Percentiles rank a stretch among this genome's conserved stretches.
phyloP scores from a whole-genome alignment of 2,888 invertebrate genomes.

The Ophraella communa region DNA sequence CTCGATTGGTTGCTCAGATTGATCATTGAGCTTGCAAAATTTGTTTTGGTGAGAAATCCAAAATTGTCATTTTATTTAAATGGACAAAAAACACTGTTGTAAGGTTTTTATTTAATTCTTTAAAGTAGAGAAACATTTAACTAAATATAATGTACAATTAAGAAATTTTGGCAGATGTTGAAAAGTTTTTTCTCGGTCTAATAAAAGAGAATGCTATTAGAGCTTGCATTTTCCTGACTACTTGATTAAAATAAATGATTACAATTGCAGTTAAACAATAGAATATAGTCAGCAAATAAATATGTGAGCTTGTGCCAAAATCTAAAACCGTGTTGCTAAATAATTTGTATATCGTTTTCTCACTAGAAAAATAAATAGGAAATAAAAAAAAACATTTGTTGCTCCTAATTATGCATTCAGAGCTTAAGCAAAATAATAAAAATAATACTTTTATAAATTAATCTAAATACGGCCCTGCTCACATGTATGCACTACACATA shows the following conservation, averaged over 20 bases:
- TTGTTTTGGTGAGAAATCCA: no score
- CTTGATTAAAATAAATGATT: slow-evolving; percentile 16
- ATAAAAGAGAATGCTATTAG: slow-evolving; percentile 19
- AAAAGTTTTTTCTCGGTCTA: slow-evolving; percentile 2
- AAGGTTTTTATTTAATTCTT: no score
- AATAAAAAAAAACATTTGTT: background rate
- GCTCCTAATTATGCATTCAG: no score
- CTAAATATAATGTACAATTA: background rate
- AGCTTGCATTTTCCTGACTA: background rate
- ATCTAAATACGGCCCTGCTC: background rate
- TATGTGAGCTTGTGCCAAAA: background rate
- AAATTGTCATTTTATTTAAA: no score
- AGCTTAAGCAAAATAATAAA: no score
- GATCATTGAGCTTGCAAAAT: no score
- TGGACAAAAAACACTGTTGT: no score
- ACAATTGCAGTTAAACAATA: slow-evolving; percentile 13
- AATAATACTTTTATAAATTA: background rate
- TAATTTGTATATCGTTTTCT: background rate
- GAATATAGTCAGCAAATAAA: background rate
- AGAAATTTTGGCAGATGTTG: background rate
- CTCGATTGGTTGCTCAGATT: no score
- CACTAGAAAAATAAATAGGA: background rate
- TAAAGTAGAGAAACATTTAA: background rate
- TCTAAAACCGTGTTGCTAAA: background rate
- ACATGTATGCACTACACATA: slow-evolving; percentile 3